These are phyloP conservation scores for Lithobates pipiens DNA, from an alignment of 2,797 vertebrate genomes.

Conservation along the genomic window DNA sequence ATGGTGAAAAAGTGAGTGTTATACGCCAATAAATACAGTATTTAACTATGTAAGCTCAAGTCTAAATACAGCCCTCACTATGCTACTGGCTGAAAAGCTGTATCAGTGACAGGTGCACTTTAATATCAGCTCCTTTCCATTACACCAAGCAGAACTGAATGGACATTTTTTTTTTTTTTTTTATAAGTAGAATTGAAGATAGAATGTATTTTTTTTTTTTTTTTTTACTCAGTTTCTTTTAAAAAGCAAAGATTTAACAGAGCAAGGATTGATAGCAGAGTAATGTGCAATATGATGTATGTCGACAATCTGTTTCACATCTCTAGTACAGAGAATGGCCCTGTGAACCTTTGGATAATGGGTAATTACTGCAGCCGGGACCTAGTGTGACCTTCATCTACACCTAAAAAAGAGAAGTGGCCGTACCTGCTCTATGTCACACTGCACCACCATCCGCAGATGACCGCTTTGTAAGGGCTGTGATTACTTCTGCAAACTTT, in stretches of 20 bases:
- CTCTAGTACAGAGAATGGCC: conserved; percentile 37
- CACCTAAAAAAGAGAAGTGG: conserved; percentile 51
- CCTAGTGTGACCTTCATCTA: conserved; percentile 57
- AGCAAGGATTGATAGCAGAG: conserved; percentile 23
- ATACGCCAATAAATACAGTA: too few species aligned
- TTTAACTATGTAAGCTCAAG: too few species aligned
- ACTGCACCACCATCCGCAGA: conserved; percentile 53
- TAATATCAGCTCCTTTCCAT: neutral
- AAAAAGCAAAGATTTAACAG: conserved; percentile 17
- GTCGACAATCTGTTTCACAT: conserved; percentile 28
- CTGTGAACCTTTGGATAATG: conserved; percentile 30
- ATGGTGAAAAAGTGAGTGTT: too few species aligned
- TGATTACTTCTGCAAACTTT: conserved; percentile 67
- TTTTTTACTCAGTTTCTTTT: conserved; percentile 12
- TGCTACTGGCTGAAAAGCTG: too few species aligned
- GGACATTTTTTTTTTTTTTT: conserved; percentile 32
- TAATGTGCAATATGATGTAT: neutral
- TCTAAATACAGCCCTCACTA: neutral
- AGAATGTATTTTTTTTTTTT: conserved; percentile 21
- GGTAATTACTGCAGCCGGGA: conserved; percentile 40
- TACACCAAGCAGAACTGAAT: neutral
- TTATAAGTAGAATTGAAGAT: conserved; percentile 28
- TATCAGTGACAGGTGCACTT: neutral
- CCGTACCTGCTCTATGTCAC: conserved; percentile 32
- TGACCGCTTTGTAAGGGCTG: conserved; percentile 59